These are phyloP conservation scores for Lycaon pictus DNA, from an alignment of 2,113 vertebrate genomes.

Conservation along the genomic window DNA sequence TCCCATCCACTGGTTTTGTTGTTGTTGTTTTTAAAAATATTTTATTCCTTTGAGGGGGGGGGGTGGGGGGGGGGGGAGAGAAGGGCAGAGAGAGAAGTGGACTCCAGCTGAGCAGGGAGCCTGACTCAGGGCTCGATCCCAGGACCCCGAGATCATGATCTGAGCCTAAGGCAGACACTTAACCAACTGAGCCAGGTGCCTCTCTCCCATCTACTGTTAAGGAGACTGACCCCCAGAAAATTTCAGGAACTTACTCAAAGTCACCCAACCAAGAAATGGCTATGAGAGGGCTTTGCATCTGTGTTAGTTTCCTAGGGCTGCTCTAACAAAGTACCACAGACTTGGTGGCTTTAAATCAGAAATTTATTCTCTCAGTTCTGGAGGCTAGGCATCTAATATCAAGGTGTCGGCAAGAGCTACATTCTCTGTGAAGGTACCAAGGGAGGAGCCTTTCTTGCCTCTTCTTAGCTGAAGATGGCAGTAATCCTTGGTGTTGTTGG, in stretches of 20 bases:
- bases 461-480: not conserved
- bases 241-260: not conserved
- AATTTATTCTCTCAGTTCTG: not conserved
- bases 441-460: not conserved
- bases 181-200: no score
- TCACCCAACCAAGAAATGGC: not conserved
- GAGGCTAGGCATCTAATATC: not conserved
- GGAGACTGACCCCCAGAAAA: not conserved
- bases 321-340: not conserved
- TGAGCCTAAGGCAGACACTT: no score
- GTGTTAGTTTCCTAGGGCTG: not conserved
- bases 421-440: fast-evolving
- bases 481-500: no score
- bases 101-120: no score
- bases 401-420: not conserved
- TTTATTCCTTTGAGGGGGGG: not conserved
- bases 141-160: no score
- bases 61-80: no score
- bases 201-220: not conserved
- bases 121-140: no score
- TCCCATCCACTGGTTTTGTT: not conserved
- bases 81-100: no score
- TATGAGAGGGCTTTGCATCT: not conserved
- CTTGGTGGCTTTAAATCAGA: not conserved
- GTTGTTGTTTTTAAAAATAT: no score